Conservation (phyloP, 1,140 invertebrate species). For the Gonatopus flavifemur region DNA sequence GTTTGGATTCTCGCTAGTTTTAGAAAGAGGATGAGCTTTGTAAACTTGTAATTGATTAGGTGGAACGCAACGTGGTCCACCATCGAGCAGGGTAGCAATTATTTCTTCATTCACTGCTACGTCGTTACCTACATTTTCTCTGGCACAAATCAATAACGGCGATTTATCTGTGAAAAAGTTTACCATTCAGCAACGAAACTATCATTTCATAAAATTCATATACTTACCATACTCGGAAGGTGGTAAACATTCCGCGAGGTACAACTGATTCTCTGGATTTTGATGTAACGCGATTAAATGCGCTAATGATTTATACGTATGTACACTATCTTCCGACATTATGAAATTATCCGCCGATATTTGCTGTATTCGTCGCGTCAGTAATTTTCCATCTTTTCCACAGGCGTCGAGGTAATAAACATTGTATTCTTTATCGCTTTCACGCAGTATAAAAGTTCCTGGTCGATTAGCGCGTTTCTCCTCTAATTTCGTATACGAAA, state of each 20-base stretch:
- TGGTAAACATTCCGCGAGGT: conserved; percentile 74
- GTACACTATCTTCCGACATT: conserved; percentile 56
- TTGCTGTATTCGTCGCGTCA: conserved; percentile 70
- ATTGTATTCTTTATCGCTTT: conserved; percentile 77
- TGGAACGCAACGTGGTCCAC: conserved; percentile 47
- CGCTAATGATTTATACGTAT: conserved; percentile 63
- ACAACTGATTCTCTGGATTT: conserved; percentile 61
- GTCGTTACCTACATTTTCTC: conserved; percentile 43
- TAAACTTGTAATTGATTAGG: conserved; percentile 49
- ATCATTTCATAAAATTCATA: background rate
- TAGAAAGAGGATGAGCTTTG: conserved; percentile 46
- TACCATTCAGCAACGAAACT: conserved; percentile 11
- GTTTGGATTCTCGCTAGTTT: conserved; percentile 28
- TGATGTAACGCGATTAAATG: conserved; percentile 66
- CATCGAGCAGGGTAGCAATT: conserved; percentile 40
- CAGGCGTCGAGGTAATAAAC: conserved; percentile 80
- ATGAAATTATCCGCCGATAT: conserved; percentile 53
- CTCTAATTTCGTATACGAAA: conserved; percentile 80
- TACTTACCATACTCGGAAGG: conserved; percentile 80
- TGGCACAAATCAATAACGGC: conserved; percentile 69
- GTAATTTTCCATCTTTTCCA: conserved; percentile 69
- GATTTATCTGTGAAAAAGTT: conserved; percentile 67
- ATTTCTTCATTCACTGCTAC: conserved; percentile 49
- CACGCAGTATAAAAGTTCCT: conserved; percentile 78
- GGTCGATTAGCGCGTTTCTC: conserved; percentile 72